Percentiles rank a stretch among this genome's conserved stretches.
Evolutionary conservation across 1,140 invertebrate species (phyloP).

Genomic region (Hydropsyche tenuis): DNA sequence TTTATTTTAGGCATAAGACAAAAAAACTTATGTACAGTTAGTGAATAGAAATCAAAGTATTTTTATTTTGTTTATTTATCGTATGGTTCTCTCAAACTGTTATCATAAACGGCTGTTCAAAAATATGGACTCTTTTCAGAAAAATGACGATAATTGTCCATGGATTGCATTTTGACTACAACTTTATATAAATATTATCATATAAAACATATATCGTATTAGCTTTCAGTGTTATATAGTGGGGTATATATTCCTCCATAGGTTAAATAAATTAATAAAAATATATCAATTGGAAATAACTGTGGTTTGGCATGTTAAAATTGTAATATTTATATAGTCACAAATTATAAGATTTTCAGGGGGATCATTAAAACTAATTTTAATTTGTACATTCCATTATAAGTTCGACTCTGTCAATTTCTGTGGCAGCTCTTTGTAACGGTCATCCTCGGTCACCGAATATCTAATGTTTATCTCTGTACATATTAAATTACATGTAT

Average conservation of each 20-base stretch:
- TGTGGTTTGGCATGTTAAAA: constrained; percentile 48
- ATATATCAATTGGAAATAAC: constrained; percentile 46
- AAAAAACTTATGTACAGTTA: constrained; percentile 65
- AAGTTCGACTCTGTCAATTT: constrained; percentile 61
- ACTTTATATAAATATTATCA: constrained; percentile 37
- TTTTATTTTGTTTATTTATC: constrained; percentile 42
- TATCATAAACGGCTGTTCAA: constrained; percentile 16
- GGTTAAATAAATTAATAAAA: constrained; percentile 48
- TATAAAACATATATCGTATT: constrained; percentile 49
- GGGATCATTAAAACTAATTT: constrained; percentile 64
- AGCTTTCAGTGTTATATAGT: constrained; percentile 62
- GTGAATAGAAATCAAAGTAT: constrained; percentile 61
- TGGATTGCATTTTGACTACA: constrained; percentile 40
- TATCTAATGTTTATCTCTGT: background rate
- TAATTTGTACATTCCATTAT: constrained; percentile 74
- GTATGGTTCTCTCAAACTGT: constrained; percentile 8
- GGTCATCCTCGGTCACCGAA: constrained; percentile 18
- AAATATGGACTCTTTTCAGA: constrained; percentile 52
- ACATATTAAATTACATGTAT: background rate
- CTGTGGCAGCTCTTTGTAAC: constrained; percentile 43
- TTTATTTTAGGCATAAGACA: constrained; percentile 65
- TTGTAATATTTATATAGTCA: constrained; percentile 51
- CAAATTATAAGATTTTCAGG: constrained; percentile 62
- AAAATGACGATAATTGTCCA: constrained; percentile 32
- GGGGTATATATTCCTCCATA: constrained; percentile 58